Conservation (phyloP, 2,797 vertebrate species). For the Lates japonicus region DNA sequence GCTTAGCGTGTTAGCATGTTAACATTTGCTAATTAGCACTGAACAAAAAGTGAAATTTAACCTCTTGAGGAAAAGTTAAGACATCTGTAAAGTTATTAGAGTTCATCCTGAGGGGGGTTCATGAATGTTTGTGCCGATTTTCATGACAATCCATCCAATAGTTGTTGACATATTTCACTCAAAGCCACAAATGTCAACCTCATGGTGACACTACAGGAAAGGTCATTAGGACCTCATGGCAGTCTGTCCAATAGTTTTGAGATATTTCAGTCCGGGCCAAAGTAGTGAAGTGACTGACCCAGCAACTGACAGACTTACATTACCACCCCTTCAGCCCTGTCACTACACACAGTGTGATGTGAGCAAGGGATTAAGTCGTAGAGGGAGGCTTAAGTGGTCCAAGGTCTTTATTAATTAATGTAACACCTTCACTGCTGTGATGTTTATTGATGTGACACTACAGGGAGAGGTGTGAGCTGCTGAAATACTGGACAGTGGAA, state of each 20-base stretch:
- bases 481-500: conserved; percentile 20
- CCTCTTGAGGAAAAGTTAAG: neutral
- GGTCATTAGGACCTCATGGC: neutral
- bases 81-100: neutral
- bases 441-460: conserved; percentile 67
- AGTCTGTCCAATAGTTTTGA: neutral
- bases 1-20: neutral
- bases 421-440: conserved; percentile 67
- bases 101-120: neutral
- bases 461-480: conserved; percentile 45
- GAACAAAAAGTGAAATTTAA: neutral
- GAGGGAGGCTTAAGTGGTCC: conserved; percentile 38
- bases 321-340: neutral
- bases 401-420: conserved; percentile 71
- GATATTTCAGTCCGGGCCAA: neutral
- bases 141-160: neutral
- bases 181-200: neutral
- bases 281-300: neutral
- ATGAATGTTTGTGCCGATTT: conserved; percentile 4
- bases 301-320: neutral
- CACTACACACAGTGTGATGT: conserved; percentile 23
- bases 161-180: neutral
- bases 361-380: conserved; percentile 10
- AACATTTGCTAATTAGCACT: neutral
- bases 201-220: neutral